Evolutionary conservation across 1,140 invertebrate species (phyloP), one percentile per base, ranked within the genome.

Genomic region (Stegodyphus mimosarum): DNA sequence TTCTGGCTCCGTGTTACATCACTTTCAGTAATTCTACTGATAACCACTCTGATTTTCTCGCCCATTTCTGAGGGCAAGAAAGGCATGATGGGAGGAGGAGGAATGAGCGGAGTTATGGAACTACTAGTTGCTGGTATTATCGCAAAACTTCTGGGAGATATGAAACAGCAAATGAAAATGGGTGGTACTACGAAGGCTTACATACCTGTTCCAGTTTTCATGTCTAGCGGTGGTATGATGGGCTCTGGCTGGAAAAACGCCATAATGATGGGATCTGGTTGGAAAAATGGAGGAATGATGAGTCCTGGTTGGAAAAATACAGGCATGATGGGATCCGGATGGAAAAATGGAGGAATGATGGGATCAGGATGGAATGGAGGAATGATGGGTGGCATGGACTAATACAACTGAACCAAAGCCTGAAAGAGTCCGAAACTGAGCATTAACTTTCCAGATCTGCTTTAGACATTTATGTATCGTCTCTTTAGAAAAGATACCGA

Each of bases 101-200:
- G 78, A 0, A 69, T 67, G 7, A 50, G 69, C 13, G 78, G 78
- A 0, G 53, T 80, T 6, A 71, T 72, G 78, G 64, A 72, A 17
- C 67, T 80, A 6, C 53, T 80, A n/a, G 78, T 69, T 15, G 78
- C 78, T n/a, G 78, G 69, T 63, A 6, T 80, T 0, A 64, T 80
- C 6, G 78, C 67, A 5, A 80, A 80, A 33, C 60, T 80, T 52
- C 53, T 80, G 1, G 49, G 53, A 55, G 78, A 64, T 4, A 10
- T 70, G 10, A 69, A 70, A 33, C 51, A 15, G 15, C 33, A 71
- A 2, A 50, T 71, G 13, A n/a, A 7, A 6, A 33, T 17, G 11
- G 48, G 33, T 10, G 48, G 11, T 2, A 48, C n/a, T 6, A 66
- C 33, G 15, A 53, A 17, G 18, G 72, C 51, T 15, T 52, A 69